These are phyloP conservation scores for Tiliacea aurago DNA, from an alignment of 2,888 invertebrate species.

Conservation along the genomic window DNA sequence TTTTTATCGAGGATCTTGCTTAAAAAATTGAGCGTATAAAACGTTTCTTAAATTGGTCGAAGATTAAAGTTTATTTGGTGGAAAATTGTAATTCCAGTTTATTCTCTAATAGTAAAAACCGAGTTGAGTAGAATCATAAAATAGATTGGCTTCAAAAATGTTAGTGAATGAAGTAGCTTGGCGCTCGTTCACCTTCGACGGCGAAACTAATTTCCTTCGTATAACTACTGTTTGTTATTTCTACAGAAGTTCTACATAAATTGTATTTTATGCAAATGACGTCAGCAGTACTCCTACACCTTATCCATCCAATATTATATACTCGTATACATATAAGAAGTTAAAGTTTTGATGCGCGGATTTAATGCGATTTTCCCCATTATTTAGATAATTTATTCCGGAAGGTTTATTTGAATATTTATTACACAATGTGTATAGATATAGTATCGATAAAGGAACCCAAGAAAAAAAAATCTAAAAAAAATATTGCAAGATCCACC, in stretches of 20 bases:
- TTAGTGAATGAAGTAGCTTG: slow-evolving; percentile 23
- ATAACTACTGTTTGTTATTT: slow-evolving; percentile 37
- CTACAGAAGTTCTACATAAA: slow-evolving; percentile 14
- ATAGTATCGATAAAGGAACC: too few species aligned
- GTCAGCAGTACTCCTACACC: neutral
- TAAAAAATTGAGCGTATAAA: neutral
- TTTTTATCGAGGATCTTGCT: neutral
- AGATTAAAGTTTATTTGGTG: neutral
- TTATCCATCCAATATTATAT: neutral
- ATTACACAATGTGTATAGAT: too few species aligned
- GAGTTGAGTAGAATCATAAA: slow-evolving; percentile 31
- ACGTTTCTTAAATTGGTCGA: neutral
- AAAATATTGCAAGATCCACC: too few species aligned
- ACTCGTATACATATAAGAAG: neutral
- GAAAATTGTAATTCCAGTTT: neutral
- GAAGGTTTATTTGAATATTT: neutral
- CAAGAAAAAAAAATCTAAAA: too few species aligned
- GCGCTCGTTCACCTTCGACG: slow-evolving; percentile 2
- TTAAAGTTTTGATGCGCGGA: neutral
- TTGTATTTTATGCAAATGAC: slow-evolving; percentile 9
- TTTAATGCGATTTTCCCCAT: neutral
- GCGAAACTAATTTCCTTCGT: slow-evolving; percentile 34
- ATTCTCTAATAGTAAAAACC: slow-evolving; percentile 10
- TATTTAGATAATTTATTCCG: neutral
- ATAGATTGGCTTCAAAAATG: slow-evolving; percentile 31